A percentile compares a stretch with the other conserved stretches of the same genome.
These are phyloP conservation scores for Chrysina gloriosa DNA, from an alignment of 2,888 invertebrate species.

Conservation along the genomic window DNA sequence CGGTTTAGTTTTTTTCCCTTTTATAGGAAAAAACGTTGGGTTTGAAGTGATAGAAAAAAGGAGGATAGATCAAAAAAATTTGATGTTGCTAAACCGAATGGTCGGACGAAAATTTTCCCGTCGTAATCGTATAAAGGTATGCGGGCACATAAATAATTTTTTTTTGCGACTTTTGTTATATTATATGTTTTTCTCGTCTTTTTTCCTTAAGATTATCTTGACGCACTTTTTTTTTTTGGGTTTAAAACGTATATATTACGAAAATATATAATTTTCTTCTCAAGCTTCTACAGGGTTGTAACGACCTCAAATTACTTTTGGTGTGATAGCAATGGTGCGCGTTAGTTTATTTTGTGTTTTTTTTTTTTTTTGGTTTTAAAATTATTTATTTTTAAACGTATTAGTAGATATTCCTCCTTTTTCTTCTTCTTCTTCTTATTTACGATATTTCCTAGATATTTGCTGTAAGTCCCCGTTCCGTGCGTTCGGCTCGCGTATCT, in stretches of 20 bases:
- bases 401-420: too few relatives aligned
- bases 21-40: slow-evolving; percentile 7
- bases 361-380: slow-evolving; percentile 24
- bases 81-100: too few relatives aligned
- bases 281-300: slow-evolving; percentile 56
- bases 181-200: slow-evolving; percentile 46
- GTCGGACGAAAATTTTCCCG: too few relatives aligned
- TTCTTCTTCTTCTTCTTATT: neutral
- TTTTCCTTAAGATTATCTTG: slow-evolving; percentile 65
- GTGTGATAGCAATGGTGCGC: slow-evolving; percentile 62
- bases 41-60: too few relatives aligned
- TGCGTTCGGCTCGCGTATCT: too few relatives aligned
- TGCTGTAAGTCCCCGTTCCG: too few relatives aligned
- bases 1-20: neutral
- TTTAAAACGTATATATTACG: slow-evolving; percentile 47
- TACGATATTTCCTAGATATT: too few relatives aligned
- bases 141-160: too few relatives aligned
- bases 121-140: too few relatives aligned
- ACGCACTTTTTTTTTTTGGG: slow-evolving; percentile 64
- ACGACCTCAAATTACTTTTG: slow-evolving; percentile 51
- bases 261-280: slow-evolving; percentile 52
- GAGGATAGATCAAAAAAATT: too few relatives aligned
- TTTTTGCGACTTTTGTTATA: slow-evolving; percentile 42
- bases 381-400: too few relatives aligned
- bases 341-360: slow-evolving; percentile 28